A percentile compares a stretch with the other conserved stretches of the same genome.
phyloP scores from a whole-genome alignment of 2,797 vertebrate species.

The Phrynocephalus guinanensis region DNA sequence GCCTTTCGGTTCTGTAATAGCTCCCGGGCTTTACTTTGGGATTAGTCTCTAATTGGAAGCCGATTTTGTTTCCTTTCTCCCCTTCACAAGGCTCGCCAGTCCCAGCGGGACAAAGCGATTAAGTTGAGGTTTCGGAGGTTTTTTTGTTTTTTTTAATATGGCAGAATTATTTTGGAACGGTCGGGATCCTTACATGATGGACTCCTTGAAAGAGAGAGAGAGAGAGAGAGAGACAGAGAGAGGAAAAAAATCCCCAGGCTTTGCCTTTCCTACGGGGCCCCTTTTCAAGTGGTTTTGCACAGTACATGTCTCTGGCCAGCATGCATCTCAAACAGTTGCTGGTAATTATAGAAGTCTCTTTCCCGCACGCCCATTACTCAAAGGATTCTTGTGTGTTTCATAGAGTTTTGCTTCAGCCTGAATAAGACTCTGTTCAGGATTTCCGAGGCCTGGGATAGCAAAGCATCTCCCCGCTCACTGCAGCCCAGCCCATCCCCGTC shows the following conservation, averaged over 20 bases:
- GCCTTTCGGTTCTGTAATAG: slow-evolving; percentile 69
- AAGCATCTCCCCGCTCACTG: slow-evolving; percentile 25
- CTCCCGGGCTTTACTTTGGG: slow-evolving; percentile 80
- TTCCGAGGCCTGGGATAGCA: slow-evolving; percentile 73
- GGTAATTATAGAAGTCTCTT: slow-evolving; percentile 88
- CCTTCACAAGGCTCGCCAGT: slow-evolving; percentile 77
- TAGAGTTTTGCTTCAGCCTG: slow-evolving; percentile 82
- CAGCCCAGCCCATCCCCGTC: background rate
- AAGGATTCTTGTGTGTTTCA: slow-evolving; percentile 87
- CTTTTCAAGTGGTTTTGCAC: slow-evolving; percentile 85
- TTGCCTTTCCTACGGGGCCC: slow-evolving; percentile 77
- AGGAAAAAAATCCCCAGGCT: slow-evolving; percentile 75
- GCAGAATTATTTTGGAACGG: slow-evolving; percentile 83
- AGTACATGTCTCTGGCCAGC: slow-evolving; percentile 83
- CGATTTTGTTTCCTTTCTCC: slow-evolving; percentile 76
- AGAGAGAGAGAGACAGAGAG: slow-evolving; percentile 4
- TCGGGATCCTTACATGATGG: slow-evolving; percentile 77
- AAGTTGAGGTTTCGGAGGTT: slow-evolving; percentile 81
- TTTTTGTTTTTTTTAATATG: slow-evolving; percentile 69
- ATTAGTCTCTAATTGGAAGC: slow-evolving; percentile 85
- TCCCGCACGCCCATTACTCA: slow-evolving; percentile 84
- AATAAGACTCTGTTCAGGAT: slow-evolving; percentile 84
- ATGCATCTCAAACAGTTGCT: slow-evolving; percentile 85
- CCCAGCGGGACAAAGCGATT: slow-evolving; percentile 82
- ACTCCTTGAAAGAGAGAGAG: slow-evolving; percentile 63